Base-by-base conservation (phyloP, 2,113 vertebrate genomes). In the Phocoena phocoena region DNA sequence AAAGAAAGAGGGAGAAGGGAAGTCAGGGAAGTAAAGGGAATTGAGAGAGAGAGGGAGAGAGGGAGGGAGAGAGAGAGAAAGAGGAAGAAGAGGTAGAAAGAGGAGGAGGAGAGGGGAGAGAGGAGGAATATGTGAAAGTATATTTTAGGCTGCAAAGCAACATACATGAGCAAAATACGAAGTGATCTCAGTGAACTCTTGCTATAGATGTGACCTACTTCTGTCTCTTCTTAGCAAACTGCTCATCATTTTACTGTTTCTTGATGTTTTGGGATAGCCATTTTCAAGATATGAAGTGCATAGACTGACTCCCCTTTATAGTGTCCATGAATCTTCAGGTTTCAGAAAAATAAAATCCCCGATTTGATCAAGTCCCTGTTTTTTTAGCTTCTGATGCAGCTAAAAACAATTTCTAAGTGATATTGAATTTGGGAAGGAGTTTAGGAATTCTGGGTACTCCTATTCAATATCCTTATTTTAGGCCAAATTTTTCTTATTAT, bases 11-110 rank as follows among this genome's bases (percentile, higher is more conserved):
- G 63, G 44, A 77, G 70, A 76, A 62, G 15, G 7, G 33, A 15
- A 11, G 8, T 17, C 5, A 15, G 58, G 26, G 38, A 50, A 8
- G 25, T 68, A 28, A 36, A 55, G 33, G 15, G 21, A 12, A 84
- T 13, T 2, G 74, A 3, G 12, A 5, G 36, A 31, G 25, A 12
- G 8, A 10, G 3, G 10, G 17, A 44, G 8, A 5, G 12, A 10
- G 5, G 20, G 11, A 44, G 8, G 50, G 2, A 18, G 55, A 26
- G 2, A 18, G 65, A 26, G 70, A 31, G 21, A 5, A 3, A 31
- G n/a, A 31, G 25, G 26, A 20, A 44, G 38, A n/a, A 60, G 17
- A 8, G 7, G 18, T 1, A 17, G 47, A 33, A 55, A 31, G 14
- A 62, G 50, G 26, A 65, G 6, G n/a, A 6, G 15, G 68, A 8